Evolutionary conservation across 2,797 vertebrate species (phyloP), one percentile per base, ranked within the genome.

Genomic region (Enteromius thamalakanensis): DNA sequence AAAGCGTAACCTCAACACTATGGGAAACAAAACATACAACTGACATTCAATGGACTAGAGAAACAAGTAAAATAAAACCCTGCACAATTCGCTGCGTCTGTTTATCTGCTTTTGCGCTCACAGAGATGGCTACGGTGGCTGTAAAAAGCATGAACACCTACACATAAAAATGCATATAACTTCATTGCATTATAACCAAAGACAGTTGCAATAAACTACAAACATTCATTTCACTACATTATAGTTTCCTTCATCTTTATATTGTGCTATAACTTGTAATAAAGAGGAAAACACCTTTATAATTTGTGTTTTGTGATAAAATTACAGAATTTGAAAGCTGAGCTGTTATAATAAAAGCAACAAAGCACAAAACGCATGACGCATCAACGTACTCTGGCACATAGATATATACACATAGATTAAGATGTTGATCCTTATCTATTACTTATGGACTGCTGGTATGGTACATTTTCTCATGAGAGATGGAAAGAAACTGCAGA

Each of bases 1-100:
- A 84, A 85, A 82, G 84, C 29, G 80, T 90, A 88, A 89, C 84
- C 84, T 77, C 78, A 85, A 80, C 65, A 45, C 11, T 68, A 76
- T 84, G 70, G 64, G 83, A 79, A 86, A 84, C 71, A 81, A 85
- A 86, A 88, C 79, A 81, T 80, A 76, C 40, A 29, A 69, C 19
- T 42, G 45, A 82, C 69, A 51, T 64, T 76, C 29, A 76, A 19
- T 80, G 60, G 42, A 70, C 32, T 45, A 58, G 55, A 37, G 34
- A 42, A 71, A 72, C 45, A 65, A 55, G 49, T 37, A 14, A 42
- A 10, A 42, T 45, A 37, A 37, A 37, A 37, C 37, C 37, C 45
- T 4, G 69, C 14, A 68, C 26, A 77, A 49, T 62, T 60, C 3
- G 9, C 3, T 70, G 55, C 10, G 29, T n/a, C 4, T 45, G 23